Evolutionary conservation across 2,113 vertebrate genomes (phyloP).

Genomic region (Brienomyrus brachyistius): DNA sequence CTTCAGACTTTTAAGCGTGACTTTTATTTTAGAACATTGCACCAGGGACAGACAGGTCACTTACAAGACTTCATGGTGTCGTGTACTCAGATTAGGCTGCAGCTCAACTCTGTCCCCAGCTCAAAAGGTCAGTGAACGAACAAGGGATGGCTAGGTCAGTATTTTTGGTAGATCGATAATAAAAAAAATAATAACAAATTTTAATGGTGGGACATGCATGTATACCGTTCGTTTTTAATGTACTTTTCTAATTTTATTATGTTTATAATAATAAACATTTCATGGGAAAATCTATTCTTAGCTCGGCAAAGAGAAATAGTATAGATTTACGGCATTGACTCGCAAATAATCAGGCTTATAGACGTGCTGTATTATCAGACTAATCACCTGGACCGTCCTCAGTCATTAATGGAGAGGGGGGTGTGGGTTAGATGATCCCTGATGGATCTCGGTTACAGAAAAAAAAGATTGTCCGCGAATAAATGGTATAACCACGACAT

Average conservation of each 20-base stretch:
- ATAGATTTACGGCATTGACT: not conserved
- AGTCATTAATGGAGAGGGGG: not conserved
- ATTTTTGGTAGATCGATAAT: not conserved
- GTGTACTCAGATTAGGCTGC: not conserved
- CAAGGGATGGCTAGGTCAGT: not conserved
- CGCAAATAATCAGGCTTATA: not conserved
- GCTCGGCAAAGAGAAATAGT: not conserved
- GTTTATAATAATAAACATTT: not conserved
- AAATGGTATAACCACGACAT: constrained; percentile 11
- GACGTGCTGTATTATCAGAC: not conserved
- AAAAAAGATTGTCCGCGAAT: not conserved
- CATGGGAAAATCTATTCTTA: not conserved
- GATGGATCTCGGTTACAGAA: not conserved
- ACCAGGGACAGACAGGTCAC: not conserved
- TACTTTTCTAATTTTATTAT: not conserved
- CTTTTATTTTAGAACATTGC: not conserved
- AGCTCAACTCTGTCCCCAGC: not conserved
- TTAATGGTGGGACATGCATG: not conserved
- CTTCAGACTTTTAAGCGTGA: not conserved
- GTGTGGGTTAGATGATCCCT: not conserved
- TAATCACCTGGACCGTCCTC: not conserved
- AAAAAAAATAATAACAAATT: not conserved
- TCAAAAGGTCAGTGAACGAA: not conserved
- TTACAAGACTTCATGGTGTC: not conserved
- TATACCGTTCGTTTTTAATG: not conserved